Evolutionary conservation across 92 coral and sea anemone genomes (phyloP).

Genomic region (Palythoa caribaeorum): DNA sequence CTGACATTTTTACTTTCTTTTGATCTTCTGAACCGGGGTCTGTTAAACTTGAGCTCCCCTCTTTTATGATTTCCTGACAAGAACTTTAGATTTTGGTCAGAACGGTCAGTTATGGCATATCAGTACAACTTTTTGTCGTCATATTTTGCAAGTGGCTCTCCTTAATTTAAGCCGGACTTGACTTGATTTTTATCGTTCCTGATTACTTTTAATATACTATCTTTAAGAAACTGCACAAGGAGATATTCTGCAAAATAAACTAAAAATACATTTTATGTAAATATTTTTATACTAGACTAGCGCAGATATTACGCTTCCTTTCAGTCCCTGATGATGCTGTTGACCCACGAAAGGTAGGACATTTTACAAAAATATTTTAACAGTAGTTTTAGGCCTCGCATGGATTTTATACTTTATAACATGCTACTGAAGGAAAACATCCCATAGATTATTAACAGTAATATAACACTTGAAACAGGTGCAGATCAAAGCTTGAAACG

Average conservation of each 20-base stretch:
- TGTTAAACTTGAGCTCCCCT: neutral
- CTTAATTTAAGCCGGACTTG: conserved; percentile 17
- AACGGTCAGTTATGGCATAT: neutral
- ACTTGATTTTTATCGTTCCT: conserved; percentile 6
- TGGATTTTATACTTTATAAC: too few relatives aligned
- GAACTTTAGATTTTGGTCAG: neutral
- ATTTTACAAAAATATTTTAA: too few relatives aligned
- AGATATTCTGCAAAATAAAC: conserved; percentile 6
- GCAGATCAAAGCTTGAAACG: conserved; percentile 6
- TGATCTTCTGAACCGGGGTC: neutral
- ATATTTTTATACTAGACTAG: too few relatives aligned
- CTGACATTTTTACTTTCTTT: neutral
- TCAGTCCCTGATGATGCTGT: too few relatives aligned
- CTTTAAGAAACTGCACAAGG: conserved; percentile 15
- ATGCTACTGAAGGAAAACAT: too few relatives aligned
- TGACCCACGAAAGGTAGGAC: too few relatives aligned
- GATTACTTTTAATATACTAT: conserved; percentile 3
- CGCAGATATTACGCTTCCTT: too few relatives aligned
- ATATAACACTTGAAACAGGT: neutral
- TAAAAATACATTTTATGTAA: too few relatives aligned
- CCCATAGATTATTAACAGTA: neutral
- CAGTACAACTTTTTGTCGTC: too few relatives aligned
- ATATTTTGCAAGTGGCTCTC: neutral
- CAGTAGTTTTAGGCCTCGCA: too few relatives aligned
- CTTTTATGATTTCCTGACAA: neutral